These are phyloP conservation scores for Cabera pusaria DNA, from an alignment of 2,888 invertebrate species.

Conservation along the genomic window DNA sequence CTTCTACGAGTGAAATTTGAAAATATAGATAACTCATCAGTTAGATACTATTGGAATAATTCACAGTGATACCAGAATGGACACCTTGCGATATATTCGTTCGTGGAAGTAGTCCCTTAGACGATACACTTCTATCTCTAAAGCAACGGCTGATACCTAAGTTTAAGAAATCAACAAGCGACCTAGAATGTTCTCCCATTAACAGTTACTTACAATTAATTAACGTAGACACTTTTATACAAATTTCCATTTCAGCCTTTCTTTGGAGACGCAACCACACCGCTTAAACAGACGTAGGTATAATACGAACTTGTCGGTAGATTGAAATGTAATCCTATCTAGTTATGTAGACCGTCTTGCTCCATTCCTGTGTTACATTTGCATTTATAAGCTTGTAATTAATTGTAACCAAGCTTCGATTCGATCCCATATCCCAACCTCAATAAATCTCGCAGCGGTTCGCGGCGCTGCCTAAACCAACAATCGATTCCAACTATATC, in stretches of 20 bases:
- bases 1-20: no score
- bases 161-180: conserved; percentile 37
- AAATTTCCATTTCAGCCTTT: conserved; percentile 56
- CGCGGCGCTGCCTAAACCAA: conserved; percentile 28
- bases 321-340: conserved; percentile 15
- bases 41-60: no score
- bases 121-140: conserved; percentile 2
- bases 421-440: not conserved
- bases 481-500: conserved; percentile 49
- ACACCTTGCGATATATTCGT: no score
- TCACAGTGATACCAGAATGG: no score
- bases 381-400: not conserved
- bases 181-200: conserved; percentile 27
- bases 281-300: conserved; percentile 8
- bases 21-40: no score
- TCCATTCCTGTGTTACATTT: conserved; percentile 2
- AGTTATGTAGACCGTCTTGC: conserved; percentile 7
- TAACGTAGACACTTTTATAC: conserved; percentile 43
- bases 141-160: conserved; percentile 11
- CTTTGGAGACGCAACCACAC: conserved; percentile 37
- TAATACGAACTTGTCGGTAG: conserved; percentile 9
- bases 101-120: no score
- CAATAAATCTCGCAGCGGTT: not conserved
- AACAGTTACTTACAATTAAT: conserved; percentile 64
- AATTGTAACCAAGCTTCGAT: conserved; percentile 16